Evolutionary conservation across 2,113 vertebrate genomes (phyloP).

Genomic region (Epinephelus cyanopodus): DNA sequence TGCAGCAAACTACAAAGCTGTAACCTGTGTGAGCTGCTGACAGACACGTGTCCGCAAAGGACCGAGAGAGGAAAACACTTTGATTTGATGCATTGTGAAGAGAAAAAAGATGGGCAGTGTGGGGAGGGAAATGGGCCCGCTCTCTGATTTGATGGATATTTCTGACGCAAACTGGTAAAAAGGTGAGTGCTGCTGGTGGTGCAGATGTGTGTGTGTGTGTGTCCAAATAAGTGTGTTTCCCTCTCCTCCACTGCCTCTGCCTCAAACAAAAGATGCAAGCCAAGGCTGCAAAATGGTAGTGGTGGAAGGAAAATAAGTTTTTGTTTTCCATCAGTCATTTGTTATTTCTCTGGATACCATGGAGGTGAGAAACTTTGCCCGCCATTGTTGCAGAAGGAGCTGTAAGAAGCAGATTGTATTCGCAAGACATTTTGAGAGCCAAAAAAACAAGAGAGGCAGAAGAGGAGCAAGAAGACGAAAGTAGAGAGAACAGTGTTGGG

Average conservation of each 20-base stretch:
- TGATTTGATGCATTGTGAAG: slow-evolving; percentile 38
- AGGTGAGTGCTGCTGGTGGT: slow-evolving; percentile 44
- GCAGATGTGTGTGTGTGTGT: slow-evolving; percentile 35
- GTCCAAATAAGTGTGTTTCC: slow-evolving; percentile 39
- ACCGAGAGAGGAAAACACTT: slow-evolving; percentile 32
- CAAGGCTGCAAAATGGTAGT: slow-evolving; percentile 32
- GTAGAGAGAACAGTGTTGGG: neutral
- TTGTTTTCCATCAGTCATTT: slow-evolving; percentile 25
- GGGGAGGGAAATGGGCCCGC: slow-evolving; percentile 31
- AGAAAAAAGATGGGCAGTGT: slow-evolving; percentile 20
- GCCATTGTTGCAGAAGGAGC: slow-evolving; percentile 14
- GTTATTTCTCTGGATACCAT: slow-evolving; percentile 21
- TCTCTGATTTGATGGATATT: slow-evolving; percentile 66
- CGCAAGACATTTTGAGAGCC: neutral
- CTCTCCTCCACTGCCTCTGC: slow-evolving; percentile 16
- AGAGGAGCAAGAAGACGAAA: slow-evolving; percentile 7
- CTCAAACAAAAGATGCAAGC: slow-evolving; percentile 57
- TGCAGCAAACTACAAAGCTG: slow-evolving; percentile 59
- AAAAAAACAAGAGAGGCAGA: slow-evolving; percentile 22
- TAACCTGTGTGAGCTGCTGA: slow-evolving; percentile 50
- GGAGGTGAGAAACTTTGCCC: slow-evolving; percentile 20
- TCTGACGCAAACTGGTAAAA: slow-evolving; percentile 61
- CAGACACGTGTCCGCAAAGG: slow-evolving; percentile 54
- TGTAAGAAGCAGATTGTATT: slow-evolving; percentile 12
- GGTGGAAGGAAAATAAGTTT: slow-evolving; percentile 31